A percentile compares a stretch with the other conserved stretches of the same genome.
Evolutionary conservation across 2,888 invertebrate genomes (phyloP).

Genomic region (Crematogaster levior): DNA sequence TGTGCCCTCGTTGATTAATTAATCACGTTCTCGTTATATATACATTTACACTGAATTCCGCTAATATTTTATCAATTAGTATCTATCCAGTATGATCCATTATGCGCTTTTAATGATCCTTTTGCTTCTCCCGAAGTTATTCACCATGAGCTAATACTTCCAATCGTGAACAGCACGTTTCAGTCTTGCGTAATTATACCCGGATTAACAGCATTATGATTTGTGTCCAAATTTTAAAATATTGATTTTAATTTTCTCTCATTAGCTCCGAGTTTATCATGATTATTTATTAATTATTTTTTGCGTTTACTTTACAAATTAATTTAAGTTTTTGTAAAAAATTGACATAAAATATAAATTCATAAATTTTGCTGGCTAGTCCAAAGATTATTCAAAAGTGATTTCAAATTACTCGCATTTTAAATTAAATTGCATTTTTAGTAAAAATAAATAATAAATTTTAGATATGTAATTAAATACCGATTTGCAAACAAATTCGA

Average conservation of each 20-base stretch:
- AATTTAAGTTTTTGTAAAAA: not conserved
- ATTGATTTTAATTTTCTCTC: conserved; percentile 19
- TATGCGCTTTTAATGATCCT: conserved; percentile 43
- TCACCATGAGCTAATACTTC: conserved; percentile 24
- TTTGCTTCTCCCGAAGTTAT: conserved; percentile 33
- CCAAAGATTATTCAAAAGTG: not conserved
- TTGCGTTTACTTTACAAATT: not conserved
- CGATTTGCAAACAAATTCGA: not conserved
- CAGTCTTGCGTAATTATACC: conserved; percentile 35
- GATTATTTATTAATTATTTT: conserved; percentile 8
- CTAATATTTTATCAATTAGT: conserved; percentile 56
- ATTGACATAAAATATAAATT: not conserved
- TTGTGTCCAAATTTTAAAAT: conserved; percentile 20
- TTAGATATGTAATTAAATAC: not conserved
- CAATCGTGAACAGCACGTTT: conserved; percentile 36
- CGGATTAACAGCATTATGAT: conserved; percentile 24
- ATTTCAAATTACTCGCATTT: too few species aligned
- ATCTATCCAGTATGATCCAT: conserved; percentile 36
- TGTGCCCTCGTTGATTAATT: conserved; percentile 63
- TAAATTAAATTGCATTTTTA: conserved; percentile 16
- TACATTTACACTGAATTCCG: conserved; percentile 57
- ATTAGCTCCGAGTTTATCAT: conserved; percentile 14
- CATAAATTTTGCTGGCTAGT: not conserved
- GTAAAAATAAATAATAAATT: too few species aligned
- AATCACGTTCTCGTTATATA: conserved; percentile 62